phyloP scores from a whole-genome alignment of 2,888 invertebrate genomes.

The Brassicogethes aeneus region DNA sequence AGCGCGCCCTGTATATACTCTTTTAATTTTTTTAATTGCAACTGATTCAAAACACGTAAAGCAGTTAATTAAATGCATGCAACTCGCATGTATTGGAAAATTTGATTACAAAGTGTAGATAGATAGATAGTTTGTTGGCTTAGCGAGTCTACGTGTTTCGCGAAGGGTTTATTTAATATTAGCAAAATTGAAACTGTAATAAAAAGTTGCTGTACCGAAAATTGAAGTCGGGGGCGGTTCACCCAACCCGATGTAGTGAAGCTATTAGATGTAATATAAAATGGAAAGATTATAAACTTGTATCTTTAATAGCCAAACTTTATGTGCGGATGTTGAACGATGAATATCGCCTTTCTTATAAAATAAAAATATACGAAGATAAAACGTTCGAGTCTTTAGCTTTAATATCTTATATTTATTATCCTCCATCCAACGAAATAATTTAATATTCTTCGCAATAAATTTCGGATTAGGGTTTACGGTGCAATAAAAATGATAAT shows the following conservation, averaged over 20 bases:
- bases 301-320: constrained; percentile 42
- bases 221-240: constrained; percentile 31
- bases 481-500: constrained; percentile 42
- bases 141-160: not conserved
- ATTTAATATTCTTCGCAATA: constrained; percentile 43
- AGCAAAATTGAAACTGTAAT: constrained; percentile 43
- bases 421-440: constrained; percentile 38
- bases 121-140: not conserved
- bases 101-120: constrained; percentile 1
- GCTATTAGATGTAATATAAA: constrained; percentile 37
- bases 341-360: constrained; percentile 37
- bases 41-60: not conserved
- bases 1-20: too few species aligned
- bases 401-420: constrained; percentile 43
- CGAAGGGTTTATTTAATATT: constrained; percentile 30
- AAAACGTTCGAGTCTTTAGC: constrained; percentile 36
- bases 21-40: not conserved
- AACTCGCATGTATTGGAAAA: not conserved
- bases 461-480: constrained; percentile 43
- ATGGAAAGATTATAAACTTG: constrained; percentile 42
- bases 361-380: constrained; percentile 35
- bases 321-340: constrained; percentile 40
- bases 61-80: not conserved
- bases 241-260: constrained; percentile 19
- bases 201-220: constrained; percentile 42